Conservation (phyloP, 2,888 invertebrate genomes). For the Mechanitis mazaeus region DNA sequence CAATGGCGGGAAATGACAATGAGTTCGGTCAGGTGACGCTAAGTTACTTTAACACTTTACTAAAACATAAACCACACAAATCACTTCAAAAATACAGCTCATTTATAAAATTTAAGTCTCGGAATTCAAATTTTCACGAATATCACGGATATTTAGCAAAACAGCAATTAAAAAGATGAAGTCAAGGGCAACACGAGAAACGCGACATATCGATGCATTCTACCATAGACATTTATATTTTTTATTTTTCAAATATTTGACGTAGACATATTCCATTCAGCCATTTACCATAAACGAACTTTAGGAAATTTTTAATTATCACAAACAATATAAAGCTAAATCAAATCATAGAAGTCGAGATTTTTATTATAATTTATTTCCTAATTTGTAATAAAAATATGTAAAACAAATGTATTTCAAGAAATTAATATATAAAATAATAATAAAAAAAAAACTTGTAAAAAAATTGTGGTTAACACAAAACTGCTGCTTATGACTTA, state of each 20-base stretch:
- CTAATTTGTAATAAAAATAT: too few relatives aligned
- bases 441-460: too few relatives aligned
- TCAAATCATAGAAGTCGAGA: too few relatives aligned
- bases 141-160: constrained; percentile 43
- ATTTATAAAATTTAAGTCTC: constrained; percentile 28
- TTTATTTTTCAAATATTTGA: not conserved
- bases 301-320: not conserved
- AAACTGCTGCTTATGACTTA: too few relatives aligned
- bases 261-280: constrained; percentile 4
- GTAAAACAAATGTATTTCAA: too few relatives aligned
- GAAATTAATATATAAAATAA: too few relatives aligned
- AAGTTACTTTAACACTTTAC: constrained; percentile 51
- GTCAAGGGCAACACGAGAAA: constrained; percentile 67
- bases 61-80: constrained; percentile 35
- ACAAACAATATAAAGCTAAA: too few relatives aligned
- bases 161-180: constrained; percentile 61
- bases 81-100: constrained; percentile 40
- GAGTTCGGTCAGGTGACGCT: constrained; percentile 76
- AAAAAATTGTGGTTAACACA: too few relatives aligned
- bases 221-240: constrained; percentile 43
- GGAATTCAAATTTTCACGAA: constrained; percentile 18
- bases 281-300: constrained; percentile 9
- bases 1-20: constrained; percentile 79
- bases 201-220: constrained; percentile 52
- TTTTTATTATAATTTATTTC: too few relatives aligned